phyloP scores from a whole-genome alignment of 2,797 vertebrate genomes.

The Aulostomus chinensis region DNA sequence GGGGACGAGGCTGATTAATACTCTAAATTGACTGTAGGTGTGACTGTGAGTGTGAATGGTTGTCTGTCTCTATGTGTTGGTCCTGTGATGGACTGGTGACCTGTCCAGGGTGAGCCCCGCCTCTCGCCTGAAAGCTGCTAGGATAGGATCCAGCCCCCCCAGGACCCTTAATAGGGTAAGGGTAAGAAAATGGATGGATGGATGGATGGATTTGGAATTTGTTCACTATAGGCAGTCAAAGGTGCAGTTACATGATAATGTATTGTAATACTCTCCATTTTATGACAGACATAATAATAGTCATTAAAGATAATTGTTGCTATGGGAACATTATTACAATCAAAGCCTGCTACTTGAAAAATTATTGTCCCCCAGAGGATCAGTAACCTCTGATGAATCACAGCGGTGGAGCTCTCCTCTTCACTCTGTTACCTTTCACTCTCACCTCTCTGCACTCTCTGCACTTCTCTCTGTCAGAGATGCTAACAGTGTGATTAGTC shows the following conservation, averaged over 20 bases:
- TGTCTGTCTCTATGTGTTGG: too few species aligned
- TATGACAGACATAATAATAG: slow-evolving; percentile 69
- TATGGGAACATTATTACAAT: slow-evolving; percentile 74
- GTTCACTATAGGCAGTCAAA: slow-evolving; percentile 13
- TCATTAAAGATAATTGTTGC: slow-evolving; percentile 75
- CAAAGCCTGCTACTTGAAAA: slow-evolving; percentile 66
- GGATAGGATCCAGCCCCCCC: too few species aligned
- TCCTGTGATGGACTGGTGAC: too few species aligned
- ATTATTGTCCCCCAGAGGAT: slow-evolving; percentile 62
- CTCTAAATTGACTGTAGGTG: too few species aligned
- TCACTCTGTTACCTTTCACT: slow-evolving; percentile 52
- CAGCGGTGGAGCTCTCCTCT: slow-evolving; percentile 30
- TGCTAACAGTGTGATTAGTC: slow-evolving; percentile 78
- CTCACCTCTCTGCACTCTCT: slow-evolving; percentile 27
- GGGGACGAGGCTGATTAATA: too few species aligned
- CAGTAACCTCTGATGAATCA: slow-evolving; percentile 62
- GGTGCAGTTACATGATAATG: slow-evolving; percentile 19
- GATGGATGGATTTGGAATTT: too few species aligned
- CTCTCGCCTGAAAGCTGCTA: too few species aligned
- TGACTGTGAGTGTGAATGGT: too few species aligned
- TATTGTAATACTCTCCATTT: slow-evolving; percentile 60
- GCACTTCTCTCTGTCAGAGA: slow-evolving; percentile 3
- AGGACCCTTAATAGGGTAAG: too few species aligned
- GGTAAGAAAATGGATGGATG: too few species aligned
- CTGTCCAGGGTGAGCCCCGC: too few species aligned